These are phyloP conservation scores for Pachyramphus minor DNA, from an alignment of 2,113 vertebrate genomes.

Conservation along the genomic window DNA sequence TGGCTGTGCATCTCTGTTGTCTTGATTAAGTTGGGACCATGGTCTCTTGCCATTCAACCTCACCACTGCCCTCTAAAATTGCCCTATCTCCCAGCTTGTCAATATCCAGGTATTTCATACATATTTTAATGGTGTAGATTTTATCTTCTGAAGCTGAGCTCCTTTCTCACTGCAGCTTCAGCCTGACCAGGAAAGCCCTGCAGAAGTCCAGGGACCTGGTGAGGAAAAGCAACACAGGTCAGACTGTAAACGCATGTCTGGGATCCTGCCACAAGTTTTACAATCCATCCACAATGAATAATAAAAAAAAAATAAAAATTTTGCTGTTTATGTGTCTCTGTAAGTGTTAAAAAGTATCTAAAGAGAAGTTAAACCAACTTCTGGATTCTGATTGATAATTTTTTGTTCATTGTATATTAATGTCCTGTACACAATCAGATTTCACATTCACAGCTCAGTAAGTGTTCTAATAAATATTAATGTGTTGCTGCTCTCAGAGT, in stretches of 20 bases:
- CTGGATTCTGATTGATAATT: background rate
- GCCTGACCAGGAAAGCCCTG: background rate
- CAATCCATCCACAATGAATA: background rate
- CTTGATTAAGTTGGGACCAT: background rate
- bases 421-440: background rate
- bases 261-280: background rate
- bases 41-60: background rate
- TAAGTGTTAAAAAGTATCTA: background rate
- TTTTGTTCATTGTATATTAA: background rate
- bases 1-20: background rate
- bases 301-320: background rate
- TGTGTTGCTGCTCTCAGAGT: background rate
- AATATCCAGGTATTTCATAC: background rate
- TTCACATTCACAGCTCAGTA: background rate
- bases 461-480: conserved; percentile 36
- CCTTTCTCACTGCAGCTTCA: background rate
- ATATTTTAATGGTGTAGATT: background rate
- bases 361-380: background rate
- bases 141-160: background rate
- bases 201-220: background rate
- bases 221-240: background rate
- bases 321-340: background rate
- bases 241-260: background rate
- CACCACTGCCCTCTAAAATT: background rate
- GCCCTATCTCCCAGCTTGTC: background rate